Evolutionary conservation across 2,113 vertebrate genomes (phyloP), one percentile per base, ranked within the genome.

Genomic region (Ophiodon elongatus): DNA sequence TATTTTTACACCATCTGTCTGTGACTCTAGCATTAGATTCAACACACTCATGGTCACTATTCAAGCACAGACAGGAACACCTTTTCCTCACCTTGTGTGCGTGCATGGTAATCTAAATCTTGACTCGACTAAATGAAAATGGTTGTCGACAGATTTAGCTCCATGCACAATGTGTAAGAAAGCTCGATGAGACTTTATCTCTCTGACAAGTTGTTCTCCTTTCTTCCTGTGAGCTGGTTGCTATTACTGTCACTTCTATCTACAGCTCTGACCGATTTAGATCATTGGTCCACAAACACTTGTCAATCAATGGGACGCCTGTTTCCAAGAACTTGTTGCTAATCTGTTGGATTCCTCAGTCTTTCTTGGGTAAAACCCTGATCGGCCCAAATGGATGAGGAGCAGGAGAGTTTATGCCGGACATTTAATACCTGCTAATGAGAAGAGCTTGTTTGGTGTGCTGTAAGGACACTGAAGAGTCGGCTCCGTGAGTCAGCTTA

Each of bases 251-350:
- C 70, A n/a, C 67, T 78, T 67, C 69, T 82, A 62, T 83, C 68
- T 50, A 29, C 25, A 65, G 82, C 47, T 66, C 64, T 21, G 65
- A 85, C 75, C 15, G 33, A 93, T 86, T 89, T 88, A 88, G 89
- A 91, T 78, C 83, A 84, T 75, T 75, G 59, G 76, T 80, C 68
- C 80, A 79, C 60, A 78, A 64, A 76, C 62, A 21, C 73, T 70
- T 8, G 47, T 47, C 43, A 39, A 52, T 75, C 47, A 73, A 43
- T 59, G 15, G 1, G 19, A 69, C 11, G 1, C 56, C 70, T 69
- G 56, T 23, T 94, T 89, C 89, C 41, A 73, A 76, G 92, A 89
- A 93, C 37, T 1, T 19, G 27, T 52, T 76, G 62, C 52, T 91
- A 87, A 92, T 90, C 88, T 89, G 50, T 70, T 21, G 41, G 74